Evolutionary conservation across 2,888 invertebrate species (phyloP).

Genomic region (Drosophila pegasa): DNA sequence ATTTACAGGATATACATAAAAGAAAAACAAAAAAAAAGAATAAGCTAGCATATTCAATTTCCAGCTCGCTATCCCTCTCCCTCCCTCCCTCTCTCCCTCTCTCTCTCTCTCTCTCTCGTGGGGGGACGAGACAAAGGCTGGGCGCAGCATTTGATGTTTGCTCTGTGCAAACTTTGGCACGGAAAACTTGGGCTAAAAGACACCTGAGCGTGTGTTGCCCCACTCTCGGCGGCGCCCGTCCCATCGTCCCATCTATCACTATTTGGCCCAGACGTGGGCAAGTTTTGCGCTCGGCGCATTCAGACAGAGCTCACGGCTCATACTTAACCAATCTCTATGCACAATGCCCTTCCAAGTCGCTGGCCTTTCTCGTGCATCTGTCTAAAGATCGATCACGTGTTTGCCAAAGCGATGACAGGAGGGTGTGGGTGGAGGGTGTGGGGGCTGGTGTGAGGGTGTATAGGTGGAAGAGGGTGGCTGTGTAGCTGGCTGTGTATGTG

Average conservation of each 20-base stretch:
- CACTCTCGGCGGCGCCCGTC: neutral
- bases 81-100: neutral
- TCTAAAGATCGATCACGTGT: conserved; percentile 72
- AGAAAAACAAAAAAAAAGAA: conserved; percentile 8
- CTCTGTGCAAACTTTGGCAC: conserved; percentile 74
- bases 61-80: conserved; percentile 1
- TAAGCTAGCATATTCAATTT: conserved; percentile 31
- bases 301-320: neutral
- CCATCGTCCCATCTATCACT: neutral
- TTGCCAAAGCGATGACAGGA: conserved; percentile 55
- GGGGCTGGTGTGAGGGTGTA: too few relatives aligned
- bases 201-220: conserved; percentile 66
- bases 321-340: conserved; percentile 5
- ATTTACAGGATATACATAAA: conserved; percentile 36
- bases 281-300: conserved; percentile 11
- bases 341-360: conserved; percentile 8
- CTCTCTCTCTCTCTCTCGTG: neutral
- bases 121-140: conserved; percentile 30
- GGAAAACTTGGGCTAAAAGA: conserved; percentile 71
- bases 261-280: conserved; percentile 29
- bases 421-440: neutral
- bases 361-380: conserved; percentile 33
- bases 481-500: too few relatives aligned
- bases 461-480: neutral
- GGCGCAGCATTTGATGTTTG: conserved; percentile 74